A percentile compares a stretch with the other conserved stretches of the same genome.
phyloP scores from a whole-genome alignment of 2,888 invertebrate species.

The Drosophila emarginata region DNA sequence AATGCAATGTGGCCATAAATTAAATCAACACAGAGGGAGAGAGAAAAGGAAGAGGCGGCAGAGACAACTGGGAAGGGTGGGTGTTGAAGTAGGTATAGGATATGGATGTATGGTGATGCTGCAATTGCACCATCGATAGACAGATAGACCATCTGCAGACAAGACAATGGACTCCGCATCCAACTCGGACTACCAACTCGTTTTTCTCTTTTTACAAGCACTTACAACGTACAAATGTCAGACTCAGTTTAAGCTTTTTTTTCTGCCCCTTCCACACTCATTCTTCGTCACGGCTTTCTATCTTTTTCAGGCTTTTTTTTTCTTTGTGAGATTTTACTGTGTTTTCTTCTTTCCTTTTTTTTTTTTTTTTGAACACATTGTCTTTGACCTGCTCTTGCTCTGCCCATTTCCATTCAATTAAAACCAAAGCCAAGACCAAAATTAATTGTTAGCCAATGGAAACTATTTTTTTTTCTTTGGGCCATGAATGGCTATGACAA shows the following conservation, averaged over 20 bases:
- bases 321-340: conserved; percentile 15
- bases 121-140: conserved; percentile 39
- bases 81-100: neutral
- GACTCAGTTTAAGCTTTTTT: conserved; percentile 31
- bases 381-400: conserved; percentile 36
- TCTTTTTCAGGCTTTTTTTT: conserved; percentile 12
- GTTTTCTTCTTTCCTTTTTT: neutral
- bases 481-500: conserved; percentile 11
- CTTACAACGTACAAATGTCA: conserved; percentile 47
- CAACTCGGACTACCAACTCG: conserved; percentile 10
- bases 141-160: conserved; percentile 49
- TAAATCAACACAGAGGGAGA: conserved; percentile 62
- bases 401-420: conserved; percentile 58
- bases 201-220: conserved; percentile 19
- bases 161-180: conserved; percentile 54
- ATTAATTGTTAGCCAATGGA: conserved; percentile 31
- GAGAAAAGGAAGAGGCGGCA: conserved; percentile 13
- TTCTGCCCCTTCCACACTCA: neutral
- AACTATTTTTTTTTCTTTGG: neutral
- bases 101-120: neutral
- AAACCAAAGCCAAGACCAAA: conserved; percentile 31
- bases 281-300: conserved; percentile 1
- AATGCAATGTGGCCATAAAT: conserved; percentile 65
- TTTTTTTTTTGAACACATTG: conserved; percentile 24
- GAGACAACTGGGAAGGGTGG: conserved; percentile 15